phyloP scores from a whole-genome alignment of 2,888 invertebrate species.

The Himalopsyche japonica region DNA sequence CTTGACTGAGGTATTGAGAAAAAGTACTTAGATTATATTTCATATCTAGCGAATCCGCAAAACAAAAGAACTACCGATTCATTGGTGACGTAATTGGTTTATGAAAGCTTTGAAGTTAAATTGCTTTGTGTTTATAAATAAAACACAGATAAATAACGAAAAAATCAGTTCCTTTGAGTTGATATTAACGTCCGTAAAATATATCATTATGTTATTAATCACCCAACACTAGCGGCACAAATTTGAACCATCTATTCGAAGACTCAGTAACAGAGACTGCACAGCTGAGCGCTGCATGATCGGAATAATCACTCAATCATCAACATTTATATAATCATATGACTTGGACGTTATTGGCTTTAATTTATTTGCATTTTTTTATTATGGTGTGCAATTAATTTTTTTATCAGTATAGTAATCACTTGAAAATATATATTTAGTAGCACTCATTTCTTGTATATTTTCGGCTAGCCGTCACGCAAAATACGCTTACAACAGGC shows the following conservation, averaged over 20 bases:
- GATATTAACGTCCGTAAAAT: slow-evolving; percentile 31
- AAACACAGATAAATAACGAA: not conserved
- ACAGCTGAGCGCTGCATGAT: not conserved
- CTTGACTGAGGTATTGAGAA: no score
- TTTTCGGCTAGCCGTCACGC: slow-evolving; percentile 22
- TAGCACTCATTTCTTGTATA: not conserved
- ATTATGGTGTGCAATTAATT: not conserved
- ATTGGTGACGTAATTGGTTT: no score
- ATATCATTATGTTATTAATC: slow-evolving; percentile 36
- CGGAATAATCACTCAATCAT: not conserved
- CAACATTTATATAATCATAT: not conserved
- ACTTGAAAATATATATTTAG: not conserved
- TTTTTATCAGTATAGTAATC: not conserved
- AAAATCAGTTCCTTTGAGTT: slow-evolving; percentile 4
- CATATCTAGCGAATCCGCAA: no score
- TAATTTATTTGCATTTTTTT: not conserved
- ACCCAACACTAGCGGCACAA: slow-evolving; percentile 14
- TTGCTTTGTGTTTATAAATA: not conserved
- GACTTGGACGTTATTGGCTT: not conserved
- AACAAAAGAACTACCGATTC: no score
- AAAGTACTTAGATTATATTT: no score
- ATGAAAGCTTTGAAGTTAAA: not conserved
- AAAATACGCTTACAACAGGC: slow-evolving; percentile 39
- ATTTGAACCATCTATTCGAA: slow-evolving; percentile 17
- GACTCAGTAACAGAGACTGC: not conserved